Evolutionary conservation across 2,888 invertebrate genomes (phyloP).

Genomic region (Lasiommata megera): DNA sequence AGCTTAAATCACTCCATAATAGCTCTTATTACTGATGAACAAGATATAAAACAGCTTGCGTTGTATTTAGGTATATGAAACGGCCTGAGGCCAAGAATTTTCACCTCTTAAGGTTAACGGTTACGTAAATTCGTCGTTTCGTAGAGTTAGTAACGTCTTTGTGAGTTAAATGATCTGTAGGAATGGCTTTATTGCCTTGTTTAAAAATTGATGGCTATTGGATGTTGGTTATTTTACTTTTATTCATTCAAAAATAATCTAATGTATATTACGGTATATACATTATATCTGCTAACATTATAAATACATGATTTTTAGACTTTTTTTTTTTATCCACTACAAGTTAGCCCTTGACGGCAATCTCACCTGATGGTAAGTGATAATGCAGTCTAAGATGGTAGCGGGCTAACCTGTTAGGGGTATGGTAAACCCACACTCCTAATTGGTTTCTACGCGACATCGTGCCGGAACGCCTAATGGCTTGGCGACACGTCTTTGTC

Average conservation of each 20-base stretch:
- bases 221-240: not conserved
- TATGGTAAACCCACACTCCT: too few relatives aligned
- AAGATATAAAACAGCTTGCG: not conserved
- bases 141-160: not conserved
- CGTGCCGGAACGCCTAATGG: too few relatives aligned
- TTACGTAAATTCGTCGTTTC: conserved; percentile 17
- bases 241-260: not conserved
- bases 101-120: conserved; percentile 13
- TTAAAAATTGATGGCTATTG: not conserved
- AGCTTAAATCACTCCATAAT: not conserved
- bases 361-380: too few relatives aligned
- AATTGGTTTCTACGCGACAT: too few relatives aligned
- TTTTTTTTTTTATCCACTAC: too few relatives aligned
- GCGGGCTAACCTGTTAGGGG: too few relatives aligned
- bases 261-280: too few relatives aligned
- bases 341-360: too few relatives aligned
- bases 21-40: not conserved
- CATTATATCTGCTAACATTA: too few relatives aligned
- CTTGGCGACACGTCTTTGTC: too few relatives aligned
- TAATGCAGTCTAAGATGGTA: too few relatives aligned
- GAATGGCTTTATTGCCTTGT: not conserved
- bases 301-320: too few relatives aligned
- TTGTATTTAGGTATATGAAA: not conserved
- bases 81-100: conserved; percentile 14
- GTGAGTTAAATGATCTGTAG: conserved; percentile 1